phyloP scores from a whole-genome alignment of 2,797 vertebrate species.

The Gallinago stenura region DNA sequence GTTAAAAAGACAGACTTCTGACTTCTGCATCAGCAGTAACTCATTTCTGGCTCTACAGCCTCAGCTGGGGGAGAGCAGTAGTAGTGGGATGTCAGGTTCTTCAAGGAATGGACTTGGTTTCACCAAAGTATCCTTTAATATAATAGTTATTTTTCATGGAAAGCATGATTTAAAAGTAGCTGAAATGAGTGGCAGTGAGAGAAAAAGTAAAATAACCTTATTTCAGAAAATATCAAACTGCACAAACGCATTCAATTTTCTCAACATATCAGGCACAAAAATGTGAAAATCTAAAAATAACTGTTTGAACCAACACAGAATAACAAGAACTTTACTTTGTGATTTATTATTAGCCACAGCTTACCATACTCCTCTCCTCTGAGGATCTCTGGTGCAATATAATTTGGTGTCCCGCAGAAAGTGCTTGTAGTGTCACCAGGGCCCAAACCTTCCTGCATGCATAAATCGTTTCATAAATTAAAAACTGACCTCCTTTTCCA shows the following conservation, averaged over 20 bases:
- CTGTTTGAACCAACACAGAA: not conserved
- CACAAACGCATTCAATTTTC: not conserved
- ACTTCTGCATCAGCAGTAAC: not conserved
- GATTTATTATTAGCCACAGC: not conserved
- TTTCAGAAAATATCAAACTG: not conserved
- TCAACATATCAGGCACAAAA: not conserved
- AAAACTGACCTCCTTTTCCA: not conserved
- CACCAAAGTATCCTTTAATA: not conserved
- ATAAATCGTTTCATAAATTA: not conserved
- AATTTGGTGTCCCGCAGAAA: slow-evolving; percentile 98
- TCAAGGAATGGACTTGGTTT: not conserved
- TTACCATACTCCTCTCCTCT: slow-evolving; percentile 97
- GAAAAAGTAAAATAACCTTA: not conserved
- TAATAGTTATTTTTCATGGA: not conserved
- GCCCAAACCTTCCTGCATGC: slow-evolving; percentile 92
- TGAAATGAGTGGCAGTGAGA: not conserved
- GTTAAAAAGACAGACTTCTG: not conserved
- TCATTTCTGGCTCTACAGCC: not conserved
- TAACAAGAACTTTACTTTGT: not conserved
- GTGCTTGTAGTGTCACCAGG: slow-evolving; percentile 98
- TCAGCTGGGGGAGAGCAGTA: not conserved
- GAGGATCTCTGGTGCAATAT: slow-evolving; percentile 97
- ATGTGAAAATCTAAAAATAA: not conserved
- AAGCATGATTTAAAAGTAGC: not conserved
- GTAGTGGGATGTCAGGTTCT: not conserved